Percentiles rank a stretch among this genome's conserved stretches.
Conservation (phyloP, 35 echinoderm and acorn worm species). For the Amphiura filiformis region DNA sequence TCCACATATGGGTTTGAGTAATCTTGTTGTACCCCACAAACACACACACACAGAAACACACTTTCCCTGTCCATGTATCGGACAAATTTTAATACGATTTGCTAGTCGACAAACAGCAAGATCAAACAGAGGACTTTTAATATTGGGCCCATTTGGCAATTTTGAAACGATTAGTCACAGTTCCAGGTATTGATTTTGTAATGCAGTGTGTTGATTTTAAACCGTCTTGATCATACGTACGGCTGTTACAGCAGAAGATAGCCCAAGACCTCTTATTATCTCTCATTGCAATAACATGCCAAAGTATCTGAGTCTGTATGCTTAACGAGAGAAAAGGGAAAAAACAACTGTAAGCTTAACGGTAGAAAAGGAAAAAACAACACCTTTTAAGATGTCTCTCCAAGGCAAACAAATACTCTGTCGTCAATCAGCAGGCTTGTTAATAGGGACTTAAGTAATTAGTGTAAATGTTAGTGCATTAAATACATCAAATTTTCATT, state of each 20-base stretch:
- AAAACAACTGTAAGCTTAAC: neutral
- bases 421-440: neutral
- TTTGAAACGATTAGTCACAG: constrained; percentile 4
- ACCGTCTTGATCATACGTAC: neutral
- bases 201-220: neutral
- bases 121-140: neutral
- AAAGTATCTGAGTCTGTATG: neutral
- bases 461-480: neutral
- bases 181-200: neutral
- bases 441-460: constrained; percentile 7
- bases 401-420: neutral
- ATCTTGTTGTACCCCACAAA: neutral
- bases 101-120: neutral
- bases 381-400: neutral
- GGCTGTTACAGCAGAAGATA: neutral
- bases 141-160: neutral
- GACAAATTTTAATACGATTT: neutral
- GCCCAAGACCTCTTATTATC: neutral
- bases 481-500: neutral
- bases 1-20: too few species aligned
- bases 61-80: neutral
- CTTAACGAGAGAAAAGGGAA: too few species aligned
- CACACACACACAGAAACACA: neutral
- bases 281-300: neutral
- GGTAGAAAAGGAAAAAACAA: neutral